Evolutionary conservation across 2,797 vertebrate species (phyloP), one percentile per base, ranked within the genome.

Genomic region (Balearica regulorum): DNA sequence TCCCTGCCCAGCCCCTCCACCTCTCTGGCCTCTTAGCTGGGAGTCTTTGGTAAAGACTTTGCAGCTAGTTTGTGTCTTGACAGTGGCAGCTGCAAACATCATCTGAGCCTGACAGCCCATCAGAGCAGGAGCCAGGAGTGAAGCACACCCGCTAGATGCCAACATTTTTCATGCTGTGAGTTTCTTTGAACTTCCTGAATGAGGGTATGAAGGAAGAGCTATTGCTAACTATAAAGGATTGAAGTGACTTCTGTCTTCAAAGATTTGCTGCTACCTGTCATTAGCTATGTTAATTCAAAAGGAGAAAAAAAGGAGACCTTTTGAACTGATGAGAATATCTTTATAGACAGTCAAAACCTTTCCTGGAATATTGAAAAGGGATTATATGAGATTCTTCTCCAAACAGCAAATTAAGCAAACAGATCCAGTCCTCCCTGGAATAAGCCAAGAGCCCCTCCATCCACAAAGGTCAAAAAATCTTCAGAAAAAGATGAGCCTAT

Each of bases 141-240:
- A 87, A 84, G 94, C 55, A 70, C 46, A 73, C 48, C 8, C 46
- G 22, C 17, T 53, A 46, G 33, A 51, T 83, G 82, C 48, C 89
- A 88, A 69, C 71, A 69, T 54, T 68, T 73, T 81, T 49, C 44
- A 17, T 72, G 39, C 80, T 87, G 24, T 92, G 78, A 80, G 39
- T 41, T 78, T 93, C 95, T 97, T 97, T 95, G 88, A 91, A 90
- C 91, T 96, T 94, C 33, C 53, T 88, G 33, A 57, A 41, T 39
- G 31, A 65, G 4, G 25, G 1, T 48, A 35, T 13, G 71, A 96
- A 96, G 83, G 31, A 62, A 93, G 66, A 96, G 26, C 8, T 72
- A 43, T 57, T 89, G 78, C 62, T 70, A 86, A 5, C 71, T 78
- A 11, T 46, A 93, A 73, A 94, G 84, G 48, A 33, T 16, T 83